phyloP scores from a whole-genome alignment of 2,888 invertebrate genomes.

The Chrysolina americana region DNA sequence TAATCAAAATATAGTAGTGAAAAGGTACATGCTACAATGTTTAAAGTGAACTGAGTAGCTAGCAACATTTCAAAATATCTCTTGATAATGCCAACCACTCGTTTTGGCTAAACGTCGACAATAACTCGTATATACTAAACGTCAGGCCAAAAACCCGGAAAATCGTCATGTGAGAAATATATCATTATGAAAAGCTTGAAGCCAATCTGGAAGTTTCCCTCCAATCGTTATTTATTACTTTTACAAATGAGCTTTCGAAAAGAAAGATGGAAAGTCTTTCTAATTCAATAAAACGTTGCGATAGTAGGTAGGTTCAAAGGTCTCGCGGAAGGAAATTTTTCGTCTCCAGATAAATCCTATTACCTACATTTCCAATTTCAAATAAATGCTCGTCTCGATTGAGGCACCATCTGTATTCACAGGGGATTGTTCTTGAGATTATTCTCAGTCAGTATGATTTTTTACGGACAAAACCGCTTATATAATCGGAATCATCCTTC shows the following conservation, averaged over 20 bases:
- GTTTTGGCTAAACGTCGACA: no score
- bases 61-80: no score
- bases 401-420: background rate
- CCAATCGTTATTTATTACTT: background rate
- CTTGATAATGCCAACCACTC: no score
- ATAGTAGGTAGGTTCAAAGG: background rate
- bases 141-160: no score
- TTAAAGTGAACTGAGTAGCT: no score
- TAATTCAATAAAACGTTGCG: conserved; percentile 9
- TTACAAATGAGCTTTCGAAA: background rate
- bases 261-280: background rate
- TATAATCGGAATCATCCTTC: no score
- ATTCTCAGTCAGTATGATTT: no score
- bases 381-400: background rate
- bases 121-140: no score
- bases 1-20: no score
- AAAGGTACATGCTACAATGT: no score
- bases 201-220: background rate
- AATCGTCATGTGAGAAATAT: no score
- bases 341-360: background rate
- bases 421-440: background rate
- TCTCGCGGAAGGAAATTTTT: background rate
- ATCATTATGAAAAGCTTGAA: background rate
- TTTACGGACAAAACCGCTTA: no score
- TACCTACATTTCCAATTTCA: background rate